phyloP scores from a whole-genome alignment of 2,888 invertebrate genomes.

The Rhagonycha lutea region DNA sequence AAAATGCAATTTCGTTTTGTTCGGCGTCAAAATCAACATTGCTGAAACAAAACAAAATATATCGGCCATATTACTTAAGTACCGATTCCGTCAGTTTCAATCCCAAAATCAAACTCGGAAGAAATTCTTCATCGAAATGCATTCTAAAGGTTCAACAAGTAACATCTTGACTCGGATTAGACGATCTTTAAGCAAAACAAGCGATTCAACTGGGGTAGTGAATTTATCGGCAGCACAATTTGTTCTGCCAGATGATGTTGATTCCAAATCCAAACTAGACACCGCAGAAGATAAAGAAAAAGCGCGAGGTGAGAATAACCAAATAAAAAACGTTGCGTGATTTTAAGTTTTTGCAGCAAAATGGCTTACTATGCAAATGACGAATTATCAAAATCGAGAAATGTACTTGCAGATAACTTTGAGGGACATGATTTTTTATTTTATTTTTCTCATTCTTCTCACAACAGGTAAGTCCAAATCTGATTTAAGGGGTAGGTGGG shows the following conservation, averaged over 20 bases:
- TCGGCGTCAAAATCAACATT: not conserved
- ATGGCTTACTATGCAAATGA: constrained; percentile 49
- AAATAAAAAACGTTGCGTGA: not conserved
- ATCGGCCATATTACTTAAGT: not conserved
- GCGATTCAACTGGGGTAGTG: not conserved
- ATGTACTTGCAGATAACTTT: constrained; percentile 44
- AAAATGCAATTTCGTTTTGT: no score
- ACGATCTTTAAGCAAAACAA: not conserved
- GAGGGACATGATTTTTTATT: constrained; percentile 45
- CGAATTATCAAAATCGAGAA: constrained; percentile 45
- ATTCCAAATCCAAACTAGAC: not conserved
- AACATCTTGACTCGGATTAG: not conserved
- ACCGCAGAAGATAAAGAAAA: not conserved
- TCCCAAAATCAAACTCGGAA: not conserved
- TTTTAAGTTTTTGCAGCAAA: not conserved
- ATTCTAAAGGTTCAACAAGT: not conserved
- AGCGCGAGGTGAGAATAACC: not conserved
- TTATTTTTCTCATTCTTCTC: constrained; percentile 42
- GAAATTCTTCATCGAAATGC: not conserved
- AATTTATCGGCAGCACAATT: not conserved
- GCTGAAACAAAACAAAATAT: not conserved
- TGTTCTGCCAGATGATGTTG: not conserved
- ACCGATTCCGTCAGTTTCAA: no score
- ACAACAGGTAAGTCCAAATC: constrained; percentile 41
- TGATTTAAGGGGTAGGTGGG: not conserved